These are phyloP conservation scores for Ochropacha duplaris DNA, from an alignment of 2,888 invertebrate species.

Conservation along the genomic window DNA sequence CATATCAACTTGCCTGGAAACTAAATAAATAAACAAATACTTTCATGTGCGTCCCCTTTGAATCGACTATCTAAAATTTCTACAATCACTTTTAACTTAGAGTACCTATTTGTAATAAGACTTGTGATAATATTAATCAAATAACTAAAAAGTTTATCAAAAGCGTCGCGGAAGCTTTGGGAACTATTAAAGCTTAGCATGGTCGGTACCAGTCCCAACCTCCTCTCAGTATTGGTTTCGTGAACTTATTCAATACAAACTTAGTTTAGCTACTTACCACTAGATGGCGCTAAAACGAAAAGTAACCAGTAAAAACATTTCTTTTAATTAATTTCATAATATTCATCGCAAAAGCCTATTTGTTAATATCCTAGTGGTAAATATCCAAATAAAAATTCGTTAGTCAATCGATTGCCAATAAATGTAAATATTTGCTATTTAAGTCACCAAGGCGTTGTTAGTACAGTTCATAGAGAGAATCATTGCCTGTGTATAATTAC, in stretches of 20 bases:
- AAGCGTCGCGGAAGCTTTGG: constrained; percentile 13
- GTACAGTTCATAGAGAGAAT: too few relatives aligned
- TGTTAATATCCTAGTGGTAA: too few relatives aligned
- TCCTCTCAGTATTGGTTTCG: background rate
- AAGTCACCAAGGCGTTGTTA: too few relatives aligned
- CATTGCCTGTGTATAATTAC: too few relatives aligned
- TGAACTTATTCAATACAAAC: background rate
- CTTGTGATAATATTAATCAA: background rate
- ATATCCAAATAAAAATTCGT: too few relatives aligned
- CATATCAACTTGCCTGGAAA: background rate
- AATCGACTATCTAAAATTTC: background rate
- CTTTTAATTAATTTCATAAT: too few relatives aligned
- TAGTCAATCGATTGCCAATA: too few relatives aligned
- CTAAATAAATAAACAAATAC: background rate
- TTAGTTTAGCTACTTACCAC: constrained; percentile 37
- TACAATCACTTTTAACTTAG: background rate
- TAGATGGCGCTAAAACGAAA: constrained; percentile 37
- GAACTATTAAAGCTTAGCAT: background rate
- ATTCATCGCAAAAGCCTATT: too few relatives aligned
- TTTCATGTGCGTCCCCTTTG: background rate
- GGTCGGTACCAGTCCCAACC: background rate
- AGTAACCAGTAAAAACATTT: too few relatives aligned
- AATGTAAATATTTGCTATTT: too few relatives aligned
- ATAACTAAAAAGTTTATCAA: constrained; percentile 5
- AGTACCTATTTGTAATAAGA: too few relatives aligned